A percentile compares a stretch with the other conserved stretches of the same genome.
These are phyloP conservation scores for Enteromius trimaculatus DNA, from an alignment of 2,797 vertebrate species.

Conservation along the genomic window DNA sequence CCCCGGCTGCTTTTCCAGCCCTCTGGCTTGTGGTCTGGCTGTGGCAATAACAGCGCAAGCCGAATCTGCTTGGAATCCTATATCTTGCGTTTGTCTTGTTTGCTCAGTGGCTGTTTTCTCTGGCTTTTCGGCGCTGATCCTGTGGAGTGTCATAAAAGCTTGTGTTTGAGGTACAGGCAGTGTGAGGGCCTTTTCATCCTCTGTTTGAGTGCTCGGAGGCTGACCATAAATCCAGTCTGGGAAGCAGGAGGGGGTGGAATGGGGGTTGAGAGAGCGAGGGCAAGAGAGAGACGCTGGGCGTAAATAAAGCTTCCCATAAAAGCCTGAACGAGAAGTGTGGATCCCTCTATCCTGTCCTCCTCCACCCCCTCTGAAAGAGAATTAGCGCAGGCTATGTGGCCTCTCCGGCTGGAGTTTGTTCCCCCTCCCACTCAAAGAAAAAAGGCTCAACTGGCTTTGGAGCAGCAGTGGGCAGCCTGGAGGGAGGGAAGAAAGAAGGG, in stretches of 20 bases:
- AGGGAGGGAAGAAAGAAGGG: conserved; percentile 42
- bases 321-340: conserved; percentile 54
- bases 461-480: conserved; percentile 54
- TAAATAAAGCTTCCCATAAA: conserved; percentile 58
- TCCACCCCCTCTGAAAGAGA: conserved; percentile 59
- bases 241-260: conserved; percentile 37
- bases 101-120: conserved; percentile 66
- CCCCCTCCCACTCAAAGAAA: conserved; percentile 62
- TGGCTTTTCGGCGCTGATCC: conserved; percentile 74
- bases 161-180: conserved; percentile 72
- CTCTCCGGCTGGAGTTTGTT: conserved; percentile 40
- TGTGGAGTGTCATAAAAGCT: conserved; percentile 80
- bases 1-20: conserved; percentile 24
- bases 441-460: conserved; percentile 60
- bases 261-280: neutral
- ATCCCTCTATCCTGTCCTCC: conserved; percentile 56
- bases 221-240: conserved; percentile 75
- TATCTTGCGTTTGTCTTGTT: conserved; percentile 64
- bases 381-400: conserved; percentile 55
- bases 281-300: conserved; percentile 35
- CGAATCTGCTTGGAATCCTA: conserved; percentile 53
- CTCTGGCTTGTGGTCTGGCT: conserved; percentile 30
- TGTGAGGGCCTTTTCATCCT: conserved; percentile 79
- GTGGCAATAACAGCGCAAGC: conserved; percentile 39
- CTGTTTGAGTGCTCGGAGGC: conserved; percentile 75